Base-by-base conservation (phyloP, 2,888 invertebrate species). In the Cosmorhoe ocellata region DNA sequence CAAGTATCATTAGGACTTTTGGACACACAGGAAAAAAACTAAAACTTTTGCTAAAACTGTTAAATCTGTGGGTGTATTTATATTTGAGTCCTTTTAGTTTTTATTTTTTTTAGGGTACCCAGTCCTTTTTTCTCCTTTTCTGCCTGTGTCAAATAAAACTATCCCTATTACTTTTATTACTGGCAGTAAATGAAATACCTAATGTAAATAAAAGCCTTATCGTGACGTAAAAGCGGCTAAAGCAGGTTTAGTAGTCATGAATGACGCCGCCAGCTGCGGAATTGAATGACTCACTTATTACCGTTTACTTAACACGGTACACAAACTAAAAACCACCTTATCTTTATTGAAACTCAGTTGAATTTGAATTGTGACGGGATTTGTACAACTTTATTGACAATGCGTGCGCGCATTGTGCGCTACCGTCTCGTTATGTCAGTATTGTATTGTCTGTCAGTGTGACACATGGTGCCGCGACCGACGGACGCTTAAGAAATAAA, bases 251-350 rank as follows among this genome's bases (percentile, higher is more conserved):
- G 40, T 53, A 58, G 55, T 71, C 71, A 76, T 84, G 81, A 85
- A 86, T 87, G 87, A 87, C 83, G 79, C 75, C 73, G 81, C 78
- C 81, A 77, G 80, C 79, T 79, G 82, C 77, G 69, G 64, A 69
- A 66, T 47, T 71, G 69, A 78, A 77, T 86, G 86, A 86, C 70
- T 86, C 85, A 87, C 63, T 66, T 67, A 55, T 66, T 76, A 70
- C 74, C 76, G 74, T 71, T 79, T 69, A 62, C 73, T 69, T 61
- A 48, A 56, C 58, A 58, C 40, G 45, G 49, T 51, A 55, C 59
- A 7, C 7, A 24, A 47, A 58, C 47, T 52, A 18, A 18, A 2
- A 10, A 7, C 14, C 11, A 34, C 41, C 37, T 7, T 44, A 50
- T 30, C 8, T 1, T 0, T 6, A 28, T 24, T 1, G 0, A 0